phyloP scores from a whole-genome alignment of 1,140 invertebrate species.

The Apis dorsata region DNA sequence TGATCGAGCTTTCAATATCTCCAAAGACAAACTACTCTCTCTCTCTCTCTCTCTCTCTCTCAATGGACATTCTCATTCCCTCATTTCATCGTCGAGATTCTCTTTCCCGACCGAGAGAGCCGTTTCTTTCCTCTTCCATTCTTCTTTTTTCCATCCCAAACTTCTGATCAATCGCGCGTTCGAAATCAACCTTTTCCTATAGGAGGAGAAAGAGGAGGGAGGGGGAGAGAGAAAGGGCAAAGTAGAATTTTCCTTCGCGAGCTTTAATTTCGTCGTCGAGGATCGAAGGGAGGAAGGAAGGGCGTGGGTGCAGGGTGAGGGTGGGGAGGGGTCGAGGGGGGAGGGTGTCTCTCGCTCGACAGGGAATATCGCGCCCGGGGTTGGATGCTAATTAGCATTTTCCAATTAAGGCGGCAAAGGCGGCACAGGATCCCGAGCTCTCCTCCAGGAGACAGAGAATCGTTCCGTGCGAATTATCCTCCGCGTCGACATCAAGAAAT shows the following conservation, averaged over 20 bases:
- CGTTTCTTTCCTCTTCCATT: background rate
- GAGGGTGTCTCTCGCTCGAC: constrained; percentile 33
- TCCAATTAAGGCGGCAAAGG: constrained; percentile 66
- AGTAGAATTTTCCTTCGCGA: constrained; percentile 56
- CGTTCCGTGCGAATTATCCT: constrained; percentile 65
- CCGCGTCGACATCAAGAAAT: constrained; percentile 64
- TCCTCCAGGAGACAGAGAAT: constrained; percentile 60
- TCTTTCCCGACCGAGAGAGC: background rate
- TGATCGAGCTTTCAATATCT: constrained; percentile 2
- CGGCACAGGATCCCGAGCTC: constrained; percentile 36
- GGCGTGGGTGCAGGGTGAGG: background rate
- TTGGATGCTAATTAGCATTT: constrained; percentile 69
- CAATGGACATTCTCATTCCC: background rate
- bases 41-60: background rate
- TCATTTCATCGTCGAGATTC: background rate
- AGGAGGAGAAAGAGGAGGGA: background rate
- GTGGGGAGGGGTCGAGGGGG: background rate
- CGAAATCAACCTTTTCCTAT: constrained; percentile 28
- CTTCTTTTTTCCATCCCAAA: background rate
- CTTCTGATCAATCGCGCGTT: constrained; percentile 51
- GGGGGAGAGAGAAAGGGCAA: background rate
- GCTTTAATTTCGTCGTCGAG: constrained; percentile 61
- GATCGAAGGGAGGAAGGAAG: constrained; percentile 47
- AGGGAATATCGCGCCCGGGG: constrained; percentile 63
- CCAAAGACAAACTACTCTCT: background rate